Conservation (phyloP, 2,888 invertebrate species). For the Agriopis aurantiaria region DNA sequence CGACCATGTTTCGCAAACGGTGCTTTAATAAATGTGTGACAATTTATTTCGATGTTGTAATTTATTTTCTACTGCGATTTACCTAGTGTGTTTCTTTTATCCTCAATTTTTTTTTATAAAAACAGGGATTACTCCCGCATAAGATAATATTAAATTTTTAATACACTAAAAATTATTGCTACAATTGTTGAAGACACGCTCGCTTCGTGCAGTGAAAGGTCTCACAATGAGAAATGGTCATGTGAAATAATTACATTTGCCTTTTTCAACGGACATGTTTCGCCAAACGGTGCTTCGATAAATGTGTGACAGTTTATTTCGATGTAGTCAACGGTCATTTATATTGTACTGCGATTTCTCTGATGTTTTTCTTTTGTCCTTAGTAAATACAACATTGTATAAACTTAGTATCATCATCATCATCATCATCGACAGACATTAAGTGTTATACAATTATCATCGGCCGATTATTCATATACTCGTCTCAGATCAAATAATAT, state of each 20-base stretch:
- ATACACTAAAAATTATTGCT: too few relatives aligned
- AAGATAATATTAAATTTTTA: too few relatives aligned
- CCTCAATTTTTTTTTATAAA: neutral
- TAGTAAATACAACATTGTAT: neutral
- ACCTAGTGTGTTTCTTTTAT: neutral
- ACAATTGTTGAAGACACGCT: neutral
- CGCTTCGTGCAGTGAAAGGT: slow-evolving; percentile 8
- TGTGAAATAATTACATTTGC: slow-evolving; percentile 2
- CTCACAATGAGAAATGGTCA: slow-evolving; percentile 15
- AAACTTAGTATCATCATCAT: neutral
- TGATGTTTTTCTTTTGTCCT: neutral
- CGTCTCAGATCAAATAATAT: too few relatives aligned
- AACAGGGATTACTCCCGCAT: too few relatives aligned
- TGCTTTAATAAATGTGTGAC: neutral
- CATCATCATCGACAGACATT: too few relatives aligned
- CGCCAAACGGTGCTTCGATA: slow-evolving; percentile 15
- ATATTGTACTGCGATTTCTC: neutral
- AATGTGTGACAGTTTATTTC: neutral
- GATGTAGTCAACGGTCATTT: neutral
- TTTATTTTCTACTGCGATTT: neutral
- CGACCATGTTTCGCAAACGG: slow-evolving; percentile 16
- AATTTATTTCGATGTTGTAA: neutral
- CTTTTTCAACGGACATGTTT: slow-evolving; percentile 21
- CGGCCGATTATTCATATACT: too few relatives aligned
- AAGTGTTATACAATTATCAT: too few relatives aligned